These are phyloP conservation scores for Linnaemya vulpina DNA, from an alignment of 2,888 invertebrate species.

Conservation along the genomic window DNA sequence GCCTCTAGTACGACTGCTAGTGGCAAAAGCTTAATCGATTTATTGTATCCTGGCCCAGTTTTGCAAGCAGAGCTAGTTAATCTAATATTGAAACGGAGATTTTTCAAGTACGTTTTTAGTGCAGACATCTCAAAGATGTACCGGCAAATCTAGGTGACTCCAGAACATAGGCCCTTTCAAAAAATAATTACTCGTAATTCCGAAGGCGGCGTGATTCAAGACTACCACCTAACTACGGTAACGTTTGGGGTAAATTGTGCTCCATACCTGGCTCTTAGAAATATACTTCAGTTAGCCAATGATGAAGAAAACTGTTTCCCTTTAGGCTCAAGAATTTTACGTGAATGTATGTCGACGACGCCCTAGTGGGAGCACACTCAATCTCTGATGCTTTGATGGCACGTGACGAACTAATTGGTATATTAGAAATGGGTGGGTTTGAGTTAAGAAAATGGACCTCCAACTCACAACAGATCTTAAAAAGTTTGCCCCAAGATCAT, in stretches of 20 bases:
- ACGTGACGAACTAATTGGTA: neutral
- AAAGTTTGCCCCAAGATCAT: neutral
- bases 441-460: too few species aligned
- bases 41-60: neutral
- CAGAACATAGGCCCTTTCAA: too few species aligned
- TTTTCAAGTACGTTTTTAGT: too few species aligned
- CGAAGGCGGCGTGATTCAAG: too few species aligned
- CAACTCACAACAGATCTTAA: too few species aligned
- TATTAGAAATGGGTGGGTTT: neutral
- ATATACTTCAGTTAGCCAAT: neutral
- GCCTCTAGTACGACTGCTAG: neutral
- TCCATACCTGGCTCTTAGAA: neutral
- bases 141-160: too few species aligned
- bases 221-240: neutral
- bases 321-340: too few species aligned
- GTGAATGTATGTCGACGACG: neutral
- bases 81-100: too few species aligned
- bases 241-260: neutral
- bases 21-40: neutral
- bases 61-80: too few species aligned
- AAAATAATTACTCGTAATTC: too few species aligned
- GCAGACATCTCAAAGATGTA: too few species aligned
- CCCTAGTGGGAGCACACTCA: neutral
- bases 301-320: conserved; percentile 5
- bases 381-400: neutral